These are phyloP conservation scores for Lepidocyrtinus sp. DNA, from an alignment of 2,888 invertebrate genomes.

Conservation along the genomic window DNA sequence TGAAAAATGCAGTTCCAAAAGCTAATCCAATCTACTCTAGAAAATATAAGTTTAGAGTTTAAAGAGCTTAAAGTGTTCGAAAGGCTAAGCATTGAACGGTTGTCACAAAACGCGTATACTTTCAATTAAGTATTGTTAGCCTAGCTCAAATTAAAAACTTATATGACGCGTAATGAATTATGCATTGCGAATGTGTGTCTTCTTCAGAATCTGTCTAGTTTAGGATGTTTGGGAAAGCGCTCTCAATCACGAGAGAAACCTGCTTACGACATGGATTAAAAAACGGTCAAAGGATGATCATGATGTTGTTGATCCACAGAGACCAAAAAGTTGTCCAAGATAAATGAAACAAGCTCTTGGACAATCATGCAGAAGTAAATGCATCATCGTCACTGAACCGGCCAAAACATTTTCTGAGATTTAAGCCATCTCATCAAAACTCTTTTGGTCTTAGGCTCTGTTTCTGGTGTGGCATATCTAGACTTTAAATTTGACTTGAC, in stretches of 20 bases:
- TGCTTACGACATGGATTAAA: neutral
- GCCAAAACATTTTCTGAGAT: neutral
- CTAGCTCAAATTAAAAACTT: neutral
- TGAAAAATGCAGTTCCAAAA: constrained; percentile 12
- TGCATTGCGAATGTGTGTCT: neutral
- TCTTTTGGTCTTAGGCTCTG: too few relatives aligned
- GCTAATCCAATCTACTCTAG: neutral
- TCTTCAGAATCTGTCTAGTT: neutral
- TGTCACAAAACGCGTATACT: neutral
- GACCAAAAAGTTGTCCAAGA: constrained; percentile 52
- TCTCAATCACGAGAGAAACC: neutral
- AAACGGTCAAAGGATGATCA: neutral
- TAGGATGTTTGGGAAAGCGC: neutral
- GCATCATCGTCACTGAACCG: constrained; percentile 34
- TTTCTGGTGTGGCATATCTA: too few relatives aligned
- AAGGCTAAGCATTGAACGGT: too few relatives aligned
- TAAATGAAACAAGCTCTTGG: constrained; percentile 56
- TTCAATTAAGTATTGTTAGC: neutral
- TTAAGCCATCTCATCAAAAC: too few relatives aligned
- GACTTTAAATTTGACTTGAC: too few relatives aligned
- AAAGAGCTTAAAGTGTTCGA: too few relatives aligned
- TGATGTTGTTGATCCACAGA: neutral
- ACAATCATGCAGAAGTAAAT: constrained; percentile 44
- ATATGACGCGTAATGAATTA: neutral
- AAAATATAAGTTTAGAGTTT: neutral